Base-by-base conservation (phyloP, 2,797 vertebrate species). In the Parambassis ranga region DNA sequence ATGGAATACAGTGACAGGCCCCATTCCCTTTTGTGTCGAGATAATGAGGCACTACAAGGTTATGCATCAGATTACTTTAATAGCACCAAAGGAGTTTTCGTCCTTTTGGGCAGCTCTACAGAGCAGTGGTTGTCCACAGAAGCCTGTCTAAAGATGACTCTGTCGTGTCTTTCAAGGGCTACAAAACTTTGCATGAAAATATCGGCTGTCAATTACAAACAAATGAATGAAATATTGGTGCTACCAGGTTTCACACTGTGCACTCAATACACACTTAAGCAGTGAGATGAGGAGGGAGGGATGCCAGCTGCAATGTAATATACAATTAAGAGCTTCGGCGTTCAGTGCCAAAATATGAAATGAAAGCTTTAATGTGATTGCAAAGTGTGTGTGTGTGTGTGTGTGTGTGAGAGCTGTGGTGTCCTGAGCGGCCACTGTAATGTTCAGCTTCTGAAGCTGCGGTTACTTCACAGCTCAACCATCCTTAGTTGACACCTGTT, bases 301-400 rank as follows among this genome's bases (percentile, higher is more conserved):
- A 46, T 36, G 79, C 80, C 80, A 87, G 83, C 79, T 89, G 83
- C 75, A 60, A 20, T 41, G 64, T 74, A 82, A 87, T 83, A 79
- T 74, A 85, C 81, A 85, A 86, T 87, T 85, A 89, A 69, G 68
- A 64, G 73, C 63, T 23, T 49, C 65, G 11, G 14, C 31, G 61
- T 68, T 60, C 46, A 2, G 11, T 76, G 86, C 82, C 83, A 86
- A 76, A 81, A 81, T 74, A 49, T 52, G 65, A 77, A 81, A 83
- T 84, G 77, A 60, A 73, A 64, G 63, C 71, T 72, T 80, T 76
- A 78, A 82, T 84, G 72, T 64, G 63, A 76, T 47, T 71, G 73
- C 53, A 39, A n/a, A 48, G 65, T 26, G 48, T 43, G 62, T 18
- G n/a, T n/a, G 65, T 26, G 48, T 43, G 62, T 18, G 65, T 26